Base-by-base conservation (phyloP, 2,113 vertebrate species). In the Laticauda colubrina region DNA sequence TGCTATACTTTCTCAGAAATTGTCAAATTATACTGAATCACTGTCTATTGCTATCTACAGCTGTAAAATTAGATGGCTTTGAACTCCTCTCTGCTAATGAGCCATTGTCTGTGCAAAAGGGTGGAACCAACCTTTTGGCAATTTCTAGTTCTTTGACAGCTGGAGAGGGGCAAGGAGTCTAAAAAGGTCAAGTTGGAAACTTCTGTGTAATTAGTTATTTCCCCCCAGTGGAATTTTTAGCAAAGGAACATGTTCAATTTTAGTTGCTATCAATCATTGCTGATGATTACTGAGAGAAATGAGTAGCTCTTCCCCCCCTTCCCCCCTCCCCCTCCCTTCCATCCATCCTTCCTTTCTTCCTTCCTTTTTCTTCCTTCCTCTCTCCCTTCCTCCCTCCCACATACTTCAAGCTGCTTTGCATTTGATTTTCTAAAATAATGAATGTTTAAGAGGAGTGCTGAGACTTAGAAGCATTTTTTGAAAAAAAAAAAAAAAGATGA, bases 1-100 rank as follows among this genome's bases (percentile, higher is more conserved):
- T 59, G 48, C 15, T 69, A 24, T 8, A 29, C 29, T 55, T 92
- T 34, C 34, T 89, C 53, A 81, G 61, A 92, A 89, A 89, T 45
- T 81, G 61, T 81, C 61, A 89, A 26, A 89, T 45, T 56, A 92
- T 89, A 89, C 55, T 89, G 24, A 89, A 81, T 89, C 51, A 21
- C 14, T 69, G 29, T 39, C 15, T 55, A 14, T 81, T 20, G 14
- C 59, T 45, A 54, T 89, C 61, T 92, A 75, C 61, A 89, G 53
- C 87, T 92, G 91, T 89, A 89, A 89, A 89, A 89, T 89, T 54
- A 45, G 91, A 56, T 29, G 10, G 61, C 39, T 89, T 75, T 81
- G 34, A 88, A 89, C 61, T 75, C 48, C 23, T 81, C 53, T 92
- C 18, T 56, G 87, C 61, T 92, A 92, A 89, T 89, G 87, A 92